A percentile compares a stretch with the other conserved stretches of the same genome.
Conservation (phyloP, 1,140 invertebrate genomes). For the Centruroides sculpturatus region DNA sequence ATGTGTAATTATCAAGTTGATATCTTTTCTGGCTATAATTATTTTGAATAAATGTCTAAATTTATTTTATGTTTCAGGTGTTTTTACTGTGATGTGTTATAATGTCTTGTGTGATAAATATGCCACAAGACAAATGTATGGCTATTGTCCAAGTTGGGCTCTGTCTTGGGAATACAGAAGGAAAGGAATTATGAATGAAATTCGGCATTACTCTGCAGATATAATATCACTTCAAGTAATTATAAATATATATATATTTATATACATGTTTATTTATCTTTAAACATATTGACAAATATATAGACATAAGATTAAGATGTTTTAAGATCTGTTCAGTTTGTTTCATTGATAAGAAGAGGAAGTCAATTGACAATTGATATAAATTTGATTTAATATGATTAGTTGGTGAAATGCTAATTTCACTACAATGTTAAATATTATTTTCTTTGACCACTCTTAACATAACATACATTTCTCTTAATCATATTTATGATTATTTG, state of each 20-base stretch:
- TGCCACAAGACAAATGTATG: constrained; percentile 60
- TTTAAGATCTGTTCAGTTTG: background rate
- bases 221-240: constrained; percentile 80
- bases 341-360: too few species aligned
- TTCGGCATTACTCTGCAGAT: constrained; percentile 88
- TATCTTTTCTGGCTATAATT: too few species aligned
- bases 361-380: too few species aligned
- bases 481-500: too few species aligned
- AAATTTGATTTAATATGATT: too few species aligned
- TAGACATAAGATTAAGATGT: background rate
- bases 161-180: constrained; percentile 96
- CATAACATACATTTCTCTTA: too few species aligned
- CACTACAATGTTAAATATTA: too few species aligned
- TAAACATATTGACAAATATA: background rate
- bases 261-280: background rate
- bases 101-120: constrained; percentile 99
- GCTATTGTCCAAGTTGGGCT: constrained; percentile 54
- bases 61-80: constrained; percentile 23
- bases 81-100: constrained; percentile 96
- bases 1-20: too few species aligned
- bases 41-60: too few species aligned
- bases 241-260: constrained; percentile 21
- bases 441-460: too few species aligned
- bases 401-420: too few species aligned
- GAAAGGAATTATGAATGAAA: constrained; percentile 94